These are phyloP conservation scores for Montipora capitata DNA, from an alignment of 92 coral and sea anemone species.

Conservation along the genomic window DNA sequence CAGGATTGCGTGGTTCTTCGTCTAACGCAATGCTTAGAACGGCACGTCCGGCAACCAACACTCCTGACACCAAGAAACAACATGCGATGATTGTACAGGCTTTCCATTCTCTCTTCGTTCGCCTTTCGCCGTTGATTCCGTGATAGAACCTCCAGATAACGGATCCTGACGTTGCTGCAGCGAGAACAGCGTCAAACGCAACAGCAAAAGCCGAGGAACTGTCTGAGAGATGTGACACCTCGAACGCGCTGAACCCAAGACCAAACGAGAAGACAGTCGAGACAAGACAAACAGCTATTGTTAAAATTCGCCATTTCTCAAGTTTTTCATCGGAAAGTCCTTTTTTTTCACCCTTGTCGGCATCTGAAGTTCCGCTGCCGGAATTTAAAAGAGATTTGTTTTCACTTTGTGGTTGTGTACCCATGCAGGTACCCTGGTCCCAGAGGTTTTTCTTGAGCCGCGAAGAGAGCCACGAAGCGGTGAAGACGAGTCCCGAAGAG, in stretches of 20 bases:
- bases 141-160: conserved; percentile 80
- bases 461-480: too few species aligned
- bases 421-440: too few species aligned
- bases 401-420: not conserved
- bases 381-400: conserved; percentile 3
- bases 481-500: too few species aligned
- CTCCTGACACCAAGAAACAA: conserved; percentile 68
- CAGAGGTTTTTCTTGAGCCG: too few species aligned
- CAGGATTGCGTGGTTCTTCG: conserved; percentile 48
- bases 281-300: conserved; percentile 36
- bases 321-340: conserved; percentile 9
- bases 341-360: not conserved
- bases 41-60: conserved; percentile 59
- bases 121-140: conserved; percentile 57
- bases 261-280: conserved; percentile 69
- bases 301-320: conserved; percentile 44
- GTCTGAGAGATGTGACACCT: conserved; percentile 60
- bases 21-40: conserved; percentile 18
- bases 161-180: conserved; percentile 74
- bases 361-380: not conserved
- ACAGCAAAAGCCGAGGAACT: conserved; percentile 88
- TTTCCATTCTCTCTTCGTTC: conserved; percentile 54
- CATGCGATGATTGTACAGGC: conserved; percentile 61
- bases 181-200: conserved; percentile 81
- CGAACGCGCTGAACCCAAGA: conserved; percentile 66